Evolutionary conservation across 2,888 invertebrate species (phyloP).

Genomic region (Orthonychiurus folsomi): DNA sequence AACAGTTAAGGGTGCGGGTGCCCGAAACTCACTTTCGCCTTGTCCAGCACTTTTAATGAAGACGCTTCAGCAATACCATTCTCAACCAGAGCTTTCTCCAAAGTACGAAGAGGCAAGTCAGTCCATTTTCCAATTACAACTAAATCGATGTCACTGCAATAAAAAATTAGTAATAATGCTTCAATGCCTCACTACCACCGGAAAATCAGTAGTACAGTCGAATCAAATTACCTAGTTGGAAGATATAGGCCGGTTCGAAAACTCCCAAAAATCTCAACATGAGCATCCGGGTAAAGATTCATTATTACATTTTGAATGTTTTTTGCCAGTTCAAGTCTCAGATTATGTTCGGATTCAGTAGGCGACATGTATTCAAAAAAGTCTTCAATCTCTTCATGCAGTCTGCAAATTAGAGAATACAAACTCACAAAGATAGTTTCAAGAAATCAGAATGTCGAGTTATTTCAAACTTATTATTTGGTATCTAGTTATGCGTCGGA

Average conservation of each 20-base stretch:
- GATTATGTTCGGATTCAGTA: slow-evolving; percentile 77
- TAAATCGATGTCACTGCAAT: slow-evolving; percentile 58
- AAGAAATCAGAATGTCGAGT: too few species aligned
- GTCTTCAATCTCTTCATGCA: slow-evolving; percentile 96
- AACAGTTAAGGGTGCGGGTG: too few species aligned
- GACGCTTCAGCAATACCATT: slow-evolving; percentile 81
- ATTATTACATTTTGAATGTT: slow-evolving; percentile 80
- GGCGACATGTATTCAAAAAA: slow-evolving; percentile 93
- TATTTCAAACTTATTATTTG: too few species aligned
- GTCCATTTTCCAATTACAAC: slow-evolving; percentile 75
- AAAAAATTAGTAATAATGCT: neutral
- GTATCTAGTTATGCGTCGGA: too few species aligned
- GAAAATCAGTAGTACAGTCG: neutral
- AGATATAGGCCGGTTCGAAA: slow-evolving; percentile 94
- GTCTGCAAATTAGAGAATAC: slow-evolving; percentile 50
- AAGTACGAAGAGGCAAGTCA: slow-evolving; percentile 76
- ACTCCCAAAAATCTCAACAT: slow-evolving; percentile 96
- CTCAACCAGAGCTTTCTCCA: slow-evolving; percentile 81
- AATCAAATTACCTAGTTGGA: slow-evolving; percentile 67
- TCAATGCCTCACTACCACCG: neutral
- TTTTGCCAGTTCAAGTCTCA: slow-evolving; percentile 78
- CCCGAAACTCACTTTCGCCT: slow-evolving; percentile 77
- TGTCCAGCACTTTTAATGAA: slow-evolving; percentile 91
- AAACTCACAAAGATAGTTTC: too few species aligned
- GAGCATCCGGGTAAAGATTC: slow-evolving; percentile 83